Conservation (phyloP, 1,140 invertebrate genomes). For the Leptonema lineaticorne region DNA sequence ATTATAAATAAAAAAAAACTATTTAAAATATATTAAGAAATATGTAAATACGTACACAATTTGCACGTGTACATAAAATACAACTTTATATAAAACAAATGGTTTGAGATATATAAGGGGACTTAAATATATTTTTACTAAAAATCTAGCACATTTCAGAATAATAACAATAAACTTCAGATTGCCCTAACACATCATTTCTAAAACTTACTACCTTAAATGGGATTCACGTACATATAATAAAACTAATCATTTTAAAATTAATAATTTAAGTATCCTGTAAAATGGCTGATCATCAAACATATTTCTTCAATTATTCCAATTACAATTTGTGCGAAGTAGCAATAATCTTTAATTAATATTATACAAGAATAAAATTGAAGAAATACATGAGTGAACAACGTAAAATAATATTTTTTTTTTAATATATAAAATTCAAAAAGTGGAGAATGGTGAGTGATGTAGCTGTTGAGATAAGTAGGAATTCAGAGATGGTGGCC, state of each 20-base stretch:
- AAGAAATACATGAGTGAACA: conserved; percentile 5
- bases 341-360: no score
- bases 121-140: no score
- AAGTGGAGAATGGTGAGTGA: conserved; percentile 37
- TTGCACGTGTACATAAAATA: no score
- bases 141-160: neutral
- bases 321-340: no score
- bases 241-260: neutral
- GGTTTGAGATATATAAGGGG: no score
- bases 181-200: no score
- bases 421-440: no score
- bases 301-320: no score
- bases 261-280: neutral
- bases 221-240: neutral
- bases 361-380: no score
- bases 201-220: neutral
- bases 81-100: no score
- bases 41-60: neutral
- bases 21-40: neutral
- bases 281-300: neutral
- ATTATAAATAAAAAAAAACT: conserved; percentile 4
- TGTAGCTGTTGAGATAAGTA: conserved; percentile 53
- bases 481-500: conserved; percentile 49
- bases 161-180: no score
- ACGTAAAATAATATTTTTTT: neutral